These are phyloP conservation scores for Ectemnius cavifrons DNA, from an alignment of 2,888 invertebrate genomes.

Conservation along the genomic window DNA sequence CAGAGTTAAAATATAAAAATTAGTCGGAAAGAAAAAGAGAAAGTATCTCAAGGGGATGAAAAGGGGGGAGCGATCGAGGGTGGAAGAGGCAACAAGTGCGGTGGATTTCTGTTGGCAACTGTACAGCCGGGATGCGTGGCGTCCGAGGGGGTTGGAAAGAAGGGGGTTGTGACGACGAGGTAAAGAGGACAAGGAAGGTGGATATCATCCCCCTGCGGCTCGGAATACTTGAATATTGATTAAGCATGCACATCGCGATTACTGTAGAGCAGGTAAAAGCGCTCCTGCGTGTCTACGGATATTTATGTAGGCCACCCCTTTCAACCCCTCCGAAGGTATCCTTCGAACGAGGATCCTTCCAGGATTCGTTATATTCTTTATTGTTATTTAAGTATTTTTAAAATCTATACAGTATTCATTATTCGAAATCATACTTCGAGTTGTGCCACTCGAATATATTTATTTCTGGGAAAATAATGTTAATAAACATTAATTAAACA, in stretches of 20 bases:
- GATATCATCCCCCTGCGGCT: conserved; percentile 38
- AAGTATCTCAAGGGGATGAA: not conserved
- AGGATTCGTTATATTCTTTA: too few species aligned
- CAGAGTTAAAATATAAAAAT: too few species aligned
- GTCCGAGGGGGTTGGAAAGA: conserved; percentile 16
- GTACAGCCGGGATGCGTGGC: conserved; percentile 15
- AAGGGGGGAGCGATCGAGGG: conserved; percentile 1
- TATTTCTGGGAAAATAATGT: too few species aligned
- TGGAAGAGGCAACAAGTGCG: not conserved
- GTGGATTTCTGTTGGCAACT: too few species aligned
- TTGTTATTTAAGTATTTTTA: too few species aligned
- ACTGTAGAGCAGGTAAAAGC: conserved; percentile 55
- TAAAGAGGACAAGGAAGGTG: conserved; percentile 11
- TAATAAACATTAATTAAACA: too few species aligned
- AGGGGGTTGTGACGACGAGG: conserved; percentile 23
- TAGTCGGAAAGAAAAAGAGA: not conserved
- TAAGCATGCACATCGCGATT: conserved; percentile 67
- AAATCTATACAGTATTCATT: too few species aligned
- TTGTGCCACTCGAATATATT: too few species aligned
- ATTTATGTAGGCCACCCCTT: conserved; percentile 54
- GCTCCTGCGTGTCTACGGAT: conserved; percentile 64
- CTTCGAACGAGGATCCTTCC: not conserved
- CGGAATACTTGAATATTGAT: conserved; percentile 70
- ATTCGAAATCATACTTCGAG: too few species aligned
- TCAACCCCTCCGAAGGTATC: not conserved